Evolutionary conservation across 2,888 invertebrate species (phyloP), one percentile per base, ranked within the genome.

Genomic region (Flexamia atlantica): DNA sequence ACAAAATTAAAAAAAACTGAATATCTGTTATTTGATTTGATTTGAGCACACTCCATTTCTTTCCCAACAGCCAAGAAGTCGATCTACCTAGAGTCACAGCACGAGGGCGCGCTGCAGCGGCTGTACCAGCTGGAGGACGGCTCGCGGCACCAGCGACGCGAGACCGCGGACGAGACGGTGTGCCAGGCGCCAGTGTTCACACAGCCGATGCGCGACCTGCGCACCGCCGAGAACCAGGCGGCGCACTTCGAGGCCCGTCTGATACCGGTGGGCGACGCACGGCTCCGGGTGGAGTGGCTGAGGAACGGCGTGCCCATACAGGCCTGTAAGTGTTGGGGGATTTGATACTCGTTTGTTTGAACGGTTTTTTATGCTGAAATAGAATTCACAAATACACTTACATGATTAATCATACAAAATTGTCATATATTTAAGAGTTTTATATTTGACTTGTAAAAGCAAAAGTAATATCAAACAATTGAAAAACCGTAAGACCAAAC

Each of bases 191-290:
- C 98, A 7, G 95, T 97, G 23, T 98, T 98, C 89, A 98, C 98
- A 0, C 93, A 97, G 92, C 97, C 98, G 0, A 95, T 98, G 89
- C 95, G 96, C 88, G 97, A 97, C 89, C 92, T 97, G 17, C 93
- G 93, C 86, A 95, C 96, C 5, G 95, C 96, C 84, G 98, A 98
- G 91, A 97, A 97, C 89, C 96, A 97, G 91, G 96, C 97, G 1
- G 97, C 96, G 84, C 97, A 98, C 90, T 98, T 98, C 89, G 98
- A 98, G 91, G 97, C 97, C 23, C 93, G 97, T 32, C 93, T 98
- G 1, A 97, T 98, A 89, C 98, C 98, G 12, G 98, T 98, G 1
- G 98, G 98, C 82, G 98, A 98, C 91, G 94, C 98, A 0, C 95
- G 96, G 87, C 92, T 98, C n/a, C 95, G 94, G 89, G 97, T 98